Evolutionary conservation across 2,113 vertebrate genomes (phyloP), one percentile per base, ranked within the genome.

Genomic region (Urocitellus parryii): DNA sequence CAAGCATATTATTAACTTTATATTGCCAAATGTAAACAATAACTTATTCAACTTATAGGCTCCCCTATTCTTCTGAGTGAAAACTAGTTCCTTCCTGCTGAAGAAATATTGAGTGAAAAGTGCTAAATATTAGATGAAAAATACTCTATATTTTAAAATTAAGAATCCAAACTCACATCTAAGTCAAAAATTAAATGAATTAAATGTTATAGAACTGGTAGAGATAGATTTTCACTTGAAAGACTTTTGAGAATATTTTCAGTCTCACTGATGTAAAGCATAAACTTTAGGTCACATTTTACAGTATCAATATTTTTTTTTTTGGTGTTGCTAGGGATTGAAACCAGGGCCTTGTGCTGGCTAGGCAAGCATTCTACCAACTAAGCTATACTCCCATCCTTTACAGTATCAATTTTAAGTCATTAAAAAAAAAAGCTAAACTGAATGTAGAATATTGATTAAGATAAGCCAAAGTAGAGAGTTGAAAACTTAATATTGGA

Each of bases 1-100:
- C 70, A 95, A 58, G 76, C 16, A 77, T 51, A 58, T 96, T 94
- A 85, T 65, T 96, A 74, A 78, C 37, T 83, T 78, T 92, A 2
- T 14, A 91, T 87, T 90, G 77, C 48, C 51, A 92, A 96, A 56
- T 53, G 45, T 63, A 90, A 96, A 85, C 45, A 97, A 93, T 14
- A 94, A 73, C 83, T 67, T 91, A 90, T 77, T 96, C 78, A 94
- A 79, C 20, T 53, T 82, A 70, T n/a, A 65, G 58, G 45, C n/a
- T 76, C 81, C 17, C 3, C 83, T 72, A 12, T 29, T 93, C 77
- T 88, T 76, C 51, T 91, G n/a, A 83, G 51, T 34, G 94, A 95
- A 29, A 1, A 17, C 42, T 93, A 61, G n/a, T 93, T 92, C 80
- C 45, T 72, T 45, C 83, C 88, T 88, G 5, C 27, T 89, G 8